A percentile compares a stretch with the other conserved stretches of the same genome.
Evolutionary conservation across 2,888 invertebrate genomes (phyloP).

Genomic region (Balanococcus diminutus): DNA sequence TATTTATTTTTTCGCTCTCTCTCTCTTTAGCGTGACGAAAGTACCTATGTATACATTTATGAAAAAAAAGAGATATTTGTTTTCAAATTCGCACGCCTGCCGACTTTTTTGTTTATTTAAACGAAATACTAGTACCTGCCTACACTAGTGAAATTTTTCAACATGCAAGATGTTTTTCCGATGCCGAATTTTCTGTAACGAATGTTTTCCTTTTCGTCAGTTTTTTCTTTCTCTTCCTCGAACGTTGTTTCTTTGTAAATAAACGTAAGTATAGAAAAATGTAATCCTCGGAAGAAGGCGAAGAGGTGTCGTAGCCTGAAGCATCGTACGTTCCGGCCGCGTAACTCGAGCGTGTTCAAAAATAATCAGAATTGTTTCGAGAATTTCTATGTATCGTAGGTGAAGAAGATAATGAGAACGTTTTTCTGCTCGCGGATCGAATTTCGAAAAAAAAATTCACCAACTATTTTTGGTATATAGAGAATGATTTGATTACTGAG

Average conservation of each 20-base stretch:
- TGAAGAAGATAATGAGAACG: background rate
- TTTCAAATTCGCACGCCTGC: background rate
- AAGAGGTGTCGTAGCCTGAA: background rate
- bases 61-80: constrained; percentile 8
- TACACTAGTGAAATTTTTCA: background rate
- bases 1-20: background rate
- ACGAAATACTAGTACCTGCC: background rate
- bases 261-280: background rate
- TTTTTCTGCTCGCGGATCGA: too few species aligned
- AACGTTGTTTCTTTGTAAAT: background rate
- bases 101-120: background rate
- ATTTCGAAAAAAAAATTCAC: too few species aligned
- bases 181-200: background rate
- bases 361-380: background rate
- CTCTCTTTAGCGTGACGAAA: background rate
- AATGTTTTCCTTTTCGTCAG: background rate
- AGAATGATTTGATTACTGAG: too few species aligned
- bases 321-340: background rate
- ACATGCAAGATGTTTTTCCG: constrained; percentile 11
- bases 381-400: background rate
- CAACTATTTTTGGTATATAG: too few species aligned
- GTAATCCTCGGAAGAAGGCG: background rate
- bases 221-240: background rate
- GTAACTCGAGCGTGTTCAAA: background rate
- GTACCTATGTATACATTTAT: background rate